These are phyloP conservation scores for Engystomops pustulosus DNA, from an alignment of 2,113 vertebrate genomes.

Conservation along the genomic window DNA sequence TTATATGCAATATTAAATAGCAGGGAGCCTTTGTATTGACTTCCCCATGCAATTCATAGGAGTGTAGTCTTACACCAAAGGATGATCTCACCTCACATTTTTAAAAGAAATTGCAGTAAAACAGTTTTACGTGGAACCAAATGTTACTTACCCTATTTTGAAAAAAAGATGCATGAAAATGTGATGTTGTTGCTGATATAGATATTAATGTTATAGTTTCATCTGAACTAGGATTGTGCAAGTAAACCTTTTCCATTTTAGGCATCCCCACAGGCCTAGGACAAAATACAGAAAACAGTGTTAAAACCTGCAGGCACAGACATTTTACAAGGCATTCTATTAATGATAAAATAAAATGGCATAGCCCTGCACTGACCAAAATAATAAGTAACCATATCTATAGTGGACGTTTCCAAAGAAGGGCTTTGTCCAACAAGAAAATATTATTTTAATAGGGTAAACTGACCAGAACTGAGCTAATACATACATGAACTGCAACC, in stretches of 20 bases:
- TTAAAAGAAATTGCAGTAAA: background rate
- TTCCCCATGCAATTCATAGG: no score
- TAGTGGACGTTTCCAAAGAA: no score
- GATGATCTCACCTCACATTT: background rate
- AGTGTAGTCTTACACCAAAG: background rate
- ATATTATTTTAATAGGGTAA: no score
- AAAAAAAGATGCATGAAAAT: conserved; percentile 99
- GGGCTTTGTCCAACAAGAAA: no score
- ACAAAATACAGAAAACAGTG: conserved; percentile 61
- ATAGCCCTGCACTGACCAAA: no score
- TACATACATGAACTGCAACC: no score
- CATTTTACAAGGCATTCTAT: no score
- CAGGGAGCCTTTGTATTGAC: no score
- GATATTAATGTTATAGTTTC: conserved; percentile 98
- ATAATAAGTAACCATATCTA: no score
- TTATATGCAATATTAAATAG: no score
- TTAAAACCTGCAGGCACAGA: background rate
- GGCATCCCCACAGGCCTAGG: conserved; percentile 97
- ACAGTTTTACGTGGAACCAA: background rate
- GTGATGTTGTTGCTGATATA: conserved; percentile 98
- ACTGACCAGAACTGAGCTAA: no score
- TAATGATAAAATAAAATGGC: no score
- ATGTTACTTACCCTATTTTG: conserved; percentile 91
- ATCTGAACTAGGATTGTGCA: conserved; percentile 98
- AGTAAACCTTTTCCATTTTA: conserved; percentile 99